A percentile compares a stretch with the other conserved stretches of the same genome.
phyloP scores from a whole-genome alignment of 2,113 vertebrate genomes.

The Phalacrocorax aristotelis region DNA sequence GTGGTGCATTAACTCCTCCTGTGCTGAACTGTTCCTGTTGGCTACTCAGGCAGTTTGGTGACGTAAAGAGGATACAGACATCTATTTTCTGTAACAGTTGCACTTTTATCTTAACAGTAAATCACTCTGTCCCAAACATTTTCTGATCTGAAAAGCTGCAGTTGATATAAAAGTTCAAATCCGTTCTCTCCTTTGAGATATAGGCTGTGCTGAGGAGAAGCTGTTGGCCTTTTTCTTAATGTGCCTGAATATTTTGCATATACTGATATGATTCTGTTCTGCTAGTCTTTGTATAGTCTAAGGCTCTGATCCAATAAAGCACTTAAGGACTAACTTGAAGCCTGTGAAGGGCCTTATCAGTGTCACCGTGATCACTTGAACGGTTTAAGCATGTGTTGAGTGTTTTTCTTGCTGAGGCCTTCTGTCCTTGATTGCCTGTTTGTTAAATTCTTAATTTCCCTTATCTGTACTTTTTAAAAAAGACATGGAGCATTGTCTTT shows the following conservation, averaged over 20 bases:
- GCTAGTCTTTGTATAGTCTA: background rate
- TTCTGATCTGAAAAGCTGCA: background rate
- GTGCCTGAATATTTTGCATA: background rate
- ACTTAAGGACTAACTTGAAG: background rate
- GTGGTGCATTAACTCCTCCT: background rate
- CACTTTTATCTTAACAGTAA: background rate
- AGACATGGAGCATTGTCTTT: background rate
- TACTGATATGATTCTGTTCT: background rate
- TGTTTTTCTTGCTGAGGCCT: background rate
- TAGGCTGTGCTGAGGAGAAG: background rate
- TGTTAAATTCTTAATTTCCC: background rate
- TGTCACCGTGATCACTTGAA: background rate
- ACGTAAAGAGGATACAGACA: background rate
- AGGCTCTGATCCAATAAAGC: conserved; percentile 6
- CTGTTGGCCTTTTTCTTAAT: background rate
- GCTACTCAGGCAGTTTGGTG: background rate
- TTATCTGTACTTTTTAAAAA: background rate
- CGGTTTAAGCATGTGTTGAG: background rate
- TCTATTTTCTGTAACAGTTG: background rate
- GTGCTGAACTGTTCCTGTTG: background rate
- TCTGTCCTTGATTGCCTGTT: background rate
- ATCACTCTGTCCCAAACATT: background rate
- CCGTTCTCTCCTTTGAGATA: background rate
- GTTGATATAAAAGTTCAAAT: background rate
- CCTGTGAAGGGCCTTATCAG: background rate